These are phyloP conservation scores for Porites divaricata DNA, from an alignment of 92 coral and sea anemone genomes.

Conservation along the genomic window DNA sequence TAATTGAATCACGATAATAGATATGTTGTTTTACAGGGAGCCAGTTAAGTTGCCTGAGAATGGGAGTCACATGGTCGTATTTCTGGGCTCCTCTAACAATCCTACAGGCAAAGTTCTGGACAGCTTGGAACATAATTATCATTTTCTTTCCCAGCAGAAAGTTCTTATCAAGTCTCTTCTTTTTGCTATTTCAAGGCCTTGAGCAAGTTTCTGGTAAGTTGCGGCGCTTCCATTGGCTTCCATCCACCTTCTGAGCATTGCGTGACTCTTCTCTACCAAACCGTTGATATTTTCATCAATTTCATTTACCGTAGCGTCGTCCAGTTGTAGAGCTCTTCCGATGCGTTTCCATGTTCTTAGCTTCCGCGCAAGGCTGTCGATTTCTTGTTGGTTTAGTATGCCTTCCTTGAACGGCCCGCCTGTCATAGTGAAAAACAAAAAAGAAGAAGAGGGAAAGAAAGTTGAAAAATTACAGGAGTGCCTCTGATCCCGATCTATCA, in stretches of 20 bases:
- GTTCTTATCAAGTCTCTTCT: slow-evolving; percentile 3
- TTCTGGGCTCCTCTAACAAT: no score
- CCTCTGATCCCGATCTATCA: no score
- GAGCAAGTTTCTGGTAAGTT: slow-evolving; percentile 7
- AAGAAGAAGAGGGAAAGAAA: no score
- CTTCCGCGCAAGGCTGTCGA: slow-evolving; percentile 10
- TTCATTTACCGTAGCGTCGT: slow-evolving; percentile 23
- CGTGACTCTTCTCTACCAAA: slow-evolving; percentile 36
- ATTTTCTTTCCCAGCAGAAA: not conserved
- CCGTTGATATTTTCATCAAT: slow-evolving; percentile 15
- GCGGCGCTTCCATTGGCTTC: slow-evolving; percentile 29
- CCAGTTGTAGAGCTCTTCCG: slow-evolving; percentile 49
- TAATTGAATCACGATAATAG: no score
- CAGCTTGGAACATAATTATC: no score
- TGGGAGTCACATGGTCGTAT: no score
- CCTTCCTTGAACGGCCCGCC: slow-evolving; percentile 16
- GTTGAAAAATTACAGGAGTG: no score
- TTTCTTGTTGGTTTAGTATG: slow-evolving; percentile 3
- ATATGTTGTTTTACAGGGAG: no score
- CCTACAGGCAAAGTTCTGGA: no score
- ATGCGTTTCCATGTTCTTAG: slow-evolving; percentile 36
- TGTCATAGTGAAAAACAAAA: not conserved
- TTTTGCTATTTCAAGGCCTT: slow-evolving; percentile 27
- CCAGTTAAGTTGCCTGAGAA: no score
- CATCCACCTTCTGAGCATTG: slow-evolving; percentile 51